Percentiles rank a stretch among this genome's conserved stretches.
These are phyloP conservation scores for Lerista edwardsae DNA, from an alignment of 2,797 vertebrate species.

Conservation along the genomic window DNA sequence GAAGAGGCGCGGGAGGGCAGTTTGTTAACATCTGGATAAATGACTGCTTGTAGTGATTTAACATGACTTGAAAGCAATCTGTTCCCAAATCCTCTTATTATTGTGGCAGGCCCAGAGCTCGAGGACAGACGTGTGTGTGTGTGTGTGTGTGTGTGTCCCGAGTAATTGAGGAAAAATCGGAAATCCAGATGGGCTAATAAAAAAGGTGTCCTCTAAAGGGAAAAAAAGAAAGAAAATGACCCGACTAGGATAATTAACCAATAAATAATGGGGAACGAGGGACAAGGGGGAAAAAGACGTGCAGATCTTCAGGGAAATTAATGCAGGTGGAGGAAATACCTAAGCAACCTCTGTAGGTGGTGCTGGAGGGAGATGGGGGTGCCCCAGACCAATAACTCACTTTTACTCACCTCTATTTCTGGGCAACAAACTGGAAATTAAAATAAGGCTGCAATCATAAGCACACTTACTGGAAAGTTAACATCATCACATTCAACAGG, in stretches of 20 bases:
- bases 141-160: background rate
- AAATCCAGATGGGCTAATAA: slow-evolving; percentile 44
- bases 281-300: background rate
- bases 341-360: background rate
- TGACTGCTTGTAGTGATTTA: slow-evolving; percentile 65
- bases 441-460: too few relatives aligned
- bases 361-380: too few relatives aligned
- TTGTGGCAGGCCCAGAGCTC: slow-evolving; percentile 60
- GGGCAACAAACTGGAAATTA: too few relatives aligned
- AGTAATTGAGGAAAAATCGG: slow-evolving; percentile 17
- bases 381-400: too few relatives aligned
- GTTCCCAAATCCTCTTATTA: slow-evolving; percentile 68
- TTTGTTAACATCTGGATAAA: slow-evolving; percentile 53
- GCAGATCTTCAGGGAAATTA: background rate
- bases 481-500: too few relatives aligned
- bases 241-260: slow-evolving; percentile 28
- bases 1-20: background rate
- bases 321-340: background rate
- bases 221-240: background rate
- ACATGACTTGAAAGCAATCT: slow-evolving; percentile 66
- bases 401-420: too few relatives aligned
- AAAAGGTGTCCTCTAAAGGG: slow-evolving; percentile 18
- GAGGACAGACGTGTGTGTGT: background rate
- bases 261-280: background rate
- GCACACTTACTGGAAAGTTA: too few relatives aligned